These are phyloP conservation scores for Dendrolimus pini DNA, from an alignment of 2,888 invertebrate species.

Conservation along the genomic window DNA sequence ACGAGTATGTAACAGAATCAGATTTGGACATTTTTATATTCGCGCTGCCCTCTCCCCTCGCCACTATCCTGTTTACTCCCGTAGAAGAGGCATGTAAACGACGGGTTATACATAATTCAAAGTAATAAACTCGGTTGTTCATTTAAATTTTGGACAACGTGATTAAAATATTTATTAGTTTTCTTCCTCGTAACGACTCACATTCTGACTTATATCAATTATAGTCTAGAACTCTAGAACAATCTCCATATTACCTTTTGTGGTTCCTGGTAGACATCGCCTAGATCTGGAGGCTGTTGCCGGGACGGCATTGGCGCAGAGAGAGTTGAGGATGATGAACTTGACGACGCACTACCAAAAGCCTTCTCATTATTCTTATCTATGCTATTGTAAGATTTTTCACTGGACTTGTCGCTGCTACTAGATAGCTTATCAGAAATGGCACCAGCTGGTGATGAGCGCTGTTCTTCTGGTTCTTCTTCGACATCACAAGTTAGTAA, in stretches of 20 bases:
- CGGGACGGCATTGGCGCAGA: slow-evolving; percentile 47
- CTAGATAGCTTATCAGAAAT: slow-evolving; percentile 79
- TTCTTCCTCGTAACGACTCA: too few relatives aligned
- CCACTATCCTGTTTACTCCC: too few relatives aligned
- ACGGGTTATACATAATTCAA: too few relatives aligned
- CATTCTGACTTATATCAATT: too few relatives aligned
- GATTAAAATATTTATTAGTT: too few relatives aligned
- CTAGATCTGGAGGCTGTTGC: slow-evolving; percentile 58
- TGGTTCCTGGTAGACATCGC: slow-evolving; percentile 58
- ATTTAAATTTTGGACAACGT: too few relatives aligned
- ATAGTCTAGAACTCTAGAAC: too few relatives aligned
- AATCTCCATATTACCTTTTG: slow-evolving; percentile 38
- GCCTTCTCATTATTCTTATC: slow-evolving; percentile 69
- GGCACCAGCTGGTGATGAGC: slow-evolving; percentile 81
- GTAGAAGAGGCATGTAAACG: too few relatives aligned
- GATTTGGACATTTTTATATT: too few relatives aligned
- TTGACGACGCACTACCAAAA: slow-evolving; percentile 73
- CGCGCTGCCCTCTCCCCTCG: too few relatives aligned
- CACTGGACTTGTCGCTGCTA: slow-evolving; percentile 62
- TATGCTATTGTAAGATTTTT: slow-evolving; percentile 74
- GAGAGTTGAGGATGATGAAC: slow-evolving; percentile 61
- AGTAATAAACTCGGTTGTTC: too few relatives aligned
- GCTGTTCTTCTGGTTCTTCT: slow-evolving; percentile 75
- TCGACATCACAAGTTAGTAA: slow-evolving; percentile 91
- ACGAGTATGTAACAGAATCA: too few relatives aligned